Evolutionary conservation across 2,888 invertebrate species (phyloP).

Genomic region (Phyto melanocephala): DNA sequence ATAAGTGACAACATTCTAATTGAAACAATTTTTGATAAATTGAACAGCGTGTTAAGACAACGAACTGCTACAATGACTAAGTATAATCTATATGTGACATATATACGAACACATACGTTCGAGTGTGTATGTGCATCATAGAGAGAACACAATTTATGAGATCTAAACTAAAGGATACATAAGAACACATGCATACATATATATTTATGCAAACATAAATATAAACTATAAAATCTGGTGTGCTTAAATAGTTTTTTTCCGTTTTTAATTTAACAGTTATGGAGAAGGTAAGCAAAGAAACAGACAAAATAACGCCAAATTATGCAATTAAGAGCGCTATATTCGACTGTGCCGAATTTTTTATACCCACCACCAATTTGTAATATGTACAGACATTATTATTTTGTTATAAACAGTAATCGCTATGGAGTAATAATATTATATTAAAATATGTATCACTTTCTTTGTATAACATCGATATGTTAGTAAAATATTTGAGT

Average conservation of each 20-base stretch:
- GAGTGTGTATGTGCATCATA: not conserved
- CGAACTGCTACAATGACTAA: constrained; percentile 23
- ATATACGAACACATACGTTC: not conserved
- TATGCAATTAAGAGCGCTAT: too few species aligned
- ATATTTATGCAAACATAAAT: constrained; percentile 14
- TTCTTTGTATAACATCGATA: too few species aligned
- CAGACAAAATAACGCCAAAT: too few species aligned
- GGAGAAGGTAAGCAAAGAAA: not conserved
- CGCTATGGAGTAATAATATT: too few species aligned
- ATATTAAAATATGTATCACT: too few species aligned
- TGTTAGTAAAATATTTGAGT: too few species aligned
- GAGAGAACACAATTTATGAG: constrained; percentile 53
- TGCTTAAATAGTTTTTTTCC: constrained; percentile 1
- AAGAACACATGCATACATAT: constrained; percentile 24
- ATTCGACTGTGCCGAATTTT: too few species aligned
- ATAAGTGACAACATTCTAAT: constrained; percentile 64
- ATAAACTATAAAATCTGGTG: constrained; percentile 52
- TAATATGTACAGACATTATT: too few species aligned
- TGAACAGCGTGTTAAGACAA: constrained; percentile 61
- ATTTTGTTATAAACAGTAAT: too few species aligned
- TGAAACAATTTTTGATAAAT: constrained; percentile 65
- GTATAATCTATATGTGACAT: constrained; percentile 9
- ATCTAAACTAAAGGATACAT: constrained; percentile 42
- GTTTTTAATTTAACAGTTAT: not conserved
- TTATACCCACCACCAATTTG: too few species aligned